Percentiles rank a stretch among this genome's conserved stretches.
Conservation (phyloP, 2,113 vertebrate genomes). For the Periophthalmus modestus region DNA sequence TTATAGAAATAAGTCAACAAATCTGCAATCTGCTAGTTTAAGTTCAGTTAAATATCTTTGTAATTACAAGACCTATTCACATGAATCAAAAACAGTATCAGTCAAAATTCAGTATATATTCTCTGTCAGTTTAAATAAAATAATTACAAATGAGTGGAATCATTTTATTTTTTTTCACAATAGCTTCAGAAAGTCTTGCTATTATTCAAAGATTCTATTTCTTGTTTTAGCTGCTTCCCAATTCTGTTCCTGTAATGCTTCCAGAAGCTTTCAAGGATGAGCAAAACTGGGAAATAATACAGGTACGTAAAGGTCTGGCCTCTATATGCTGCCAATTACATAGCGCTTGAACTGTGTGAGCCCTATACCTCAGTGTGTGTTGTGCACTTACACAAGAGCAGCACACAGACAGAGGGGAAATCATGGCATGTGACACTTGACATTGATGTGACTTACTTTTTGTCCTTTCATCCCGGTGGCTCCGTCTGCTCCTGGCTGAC, state of each 20-base stretch:
- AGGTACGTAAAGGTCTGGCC: slow-evolving; percentile 16
- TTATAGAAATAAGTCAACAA: too few relatives aligned
- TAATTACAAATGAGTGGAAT: too few relatives aligned
- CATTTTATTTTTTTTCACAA: too few relatives aligned
- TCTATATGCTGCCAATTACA: slow-evolving; percentile 26
- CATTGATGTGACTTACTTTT: slow-evolving; percentile 78
- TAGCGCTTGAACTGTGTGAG: slow-evolving; percentile 10
- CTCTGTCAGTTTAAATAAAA: too few relatives aligned
- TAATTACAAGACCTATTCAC: too few relatives aligned
- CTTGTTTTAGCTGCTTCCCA: not conserved
- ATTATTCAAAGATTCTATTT: not conserved
- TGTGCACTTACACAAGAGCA: slow-evolving; percentile 20
- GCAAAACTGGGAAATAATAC: slow-evolving; percentile 17
- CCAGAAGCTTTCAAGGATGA: slow-evolving; percentile 25
- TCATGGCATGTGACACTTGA: slow-evolving; percentile 50
- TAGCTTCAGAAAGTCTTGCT: too few relatives aligned
- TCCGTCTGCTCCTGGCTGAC: slow-evolving; percentile 74
- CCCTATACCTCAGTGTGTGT: slow-evolving; percentile 3
- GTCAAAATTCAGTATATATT: too few relatives aligned
- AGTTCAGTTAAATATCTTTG: too few relatives aligned
- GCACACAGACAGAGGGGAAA: slow-evolving; percentile 36
- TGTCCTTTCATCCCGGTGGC: slow-evolving; percentile 78
- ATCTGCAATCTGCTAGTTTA: too few relatives aligned
- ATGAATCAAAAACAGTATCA: too few relatives aligned
- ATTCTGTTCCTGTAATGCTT: slow-evolving; percentile 6